Evolutionary conservation across 2,888 invertebrate genomes (phyloP).

Genomic region (Xylota segnis): DNA sequence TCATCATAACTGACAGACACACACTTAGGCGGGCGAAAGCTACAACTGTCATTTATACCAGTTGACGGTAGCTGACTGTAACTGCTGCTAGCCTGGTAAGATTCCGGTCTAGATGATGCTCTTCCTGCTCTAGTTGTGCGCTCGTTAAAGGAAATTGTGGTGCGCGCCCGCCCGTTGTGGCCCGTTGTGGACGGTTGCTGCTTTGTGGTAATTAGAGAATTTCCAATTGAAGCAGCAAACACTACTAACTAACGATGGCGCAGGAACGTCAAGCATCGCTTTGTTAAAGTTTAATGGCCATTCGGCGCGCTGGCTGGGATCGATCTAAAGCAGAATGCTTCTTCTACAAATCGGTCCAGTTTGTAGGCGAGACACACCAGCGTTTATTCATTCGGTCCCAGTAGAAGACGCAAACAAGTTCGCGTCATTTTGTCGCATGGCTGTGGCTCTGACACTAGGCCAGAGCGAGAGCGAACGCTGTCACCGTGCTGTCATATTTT

Average conservation of each 20-base stretch:
- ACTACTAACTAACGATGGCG: conserved; percentile 30
- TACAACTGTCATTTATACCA: conserved; percentile 14
- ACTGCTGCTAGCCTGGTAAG: conserved; percentile 82
- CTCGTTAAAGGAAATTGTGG: conserved; percentile 70
- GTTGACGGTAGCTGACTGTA: conserved; percentile 46
- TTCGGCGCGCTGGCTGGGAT: not conserved
- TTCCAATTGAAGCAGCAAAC: conserved; percentile 16
- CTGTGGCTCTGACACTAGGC: conserved; percentile 46
- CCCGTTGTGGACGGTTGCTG: conserved; percentile 8
- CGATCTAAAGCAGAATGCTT: not conserved
- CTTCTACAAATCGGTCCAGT: not conserved
- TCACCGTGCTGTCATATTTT: not conserved
- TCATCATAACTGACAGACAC: conserved; percentile 24
- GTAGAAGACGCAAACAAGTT: conserved; percentile 74
- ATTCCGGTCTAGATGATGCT: conserved; percentile 85
- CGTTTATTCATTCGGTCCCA: conserved; percentile 64
- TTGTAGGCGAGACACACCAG: not conserved
- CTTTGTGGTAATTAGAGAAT: conserved; percentile 62
- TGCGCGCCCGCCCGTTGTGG: conserved; percentile 61
- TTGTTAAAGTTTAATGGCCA: not conserved
- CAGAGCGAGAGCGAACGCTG: conserved; percentile 65
- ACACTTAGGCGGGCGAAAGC: not conserved
- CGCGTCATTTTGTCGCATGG: conserved; percentile 73
- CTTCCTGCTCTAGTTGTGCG: conserved; percentile 83
- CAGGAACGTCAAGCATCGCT: conserved; percentile 23